phyloP scores from a whole-genome alignment of 2,888 invertebrate genomes.

The Polydrusus tereticollis region DNA sequence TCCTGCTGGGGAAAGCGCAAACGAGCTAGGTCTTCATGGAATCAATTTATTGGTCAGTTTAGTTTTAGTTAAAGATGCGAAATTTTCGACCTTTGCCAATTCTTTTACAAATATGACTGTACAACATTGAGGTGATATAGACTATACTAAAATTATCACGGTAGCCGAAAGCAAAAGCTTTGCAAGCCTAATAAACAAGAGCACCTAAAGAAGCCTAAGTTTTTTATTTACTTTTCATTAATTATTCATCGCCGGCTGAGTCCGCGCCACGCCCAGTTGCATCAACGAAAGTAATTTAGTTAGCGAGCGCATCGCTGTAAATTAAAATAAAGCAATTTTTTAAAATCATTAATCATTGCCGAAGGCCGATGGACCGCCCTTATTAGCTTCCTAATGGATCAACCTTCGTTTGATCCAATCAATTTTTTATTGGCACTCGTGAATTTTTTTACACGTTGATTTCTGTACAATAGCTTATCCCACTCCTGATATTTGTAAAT shows the following conservation, averaged over 20 bases:
- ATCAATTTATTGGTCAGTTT: no score
- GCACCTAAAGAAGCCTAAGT: not conserved
- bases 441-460: no score
- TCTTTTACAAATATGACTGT: no score
- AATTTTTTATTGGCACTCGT: no score
- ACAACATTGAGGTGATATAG: not conserved
- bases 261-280: constrained; percentile 20
- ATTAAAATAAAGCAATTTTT: constrained; percentile 32
- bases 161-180: not conserved
- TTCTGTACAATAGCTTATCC: no score
- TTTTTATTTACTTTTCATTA: constrained; percentile 16
- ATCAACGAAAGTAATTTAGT: constrained; percentile 34
- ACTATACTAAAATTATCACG: not conserved
- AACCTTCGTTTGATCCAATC: constrained; percentile 2
- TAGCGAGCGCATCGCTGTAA: constrained; percentile 20
- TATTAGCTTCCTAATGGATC: constrained; percentile 24
- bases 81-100: no score
- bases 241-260: constrained; percentile 4
- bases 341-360: constrained; percentile 19
- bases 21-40: not conserved
- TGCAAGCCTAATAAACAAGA: not conserved
- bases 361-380: constrained; percentile 12
- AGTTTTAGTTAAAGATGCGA: no score
- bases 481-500: no score
- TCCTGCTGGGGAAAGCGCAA: constrained; percentile 5